Conservation (phyloP, 1,140 invertebrate genomes). For the Cydia strobilella region DNA sequence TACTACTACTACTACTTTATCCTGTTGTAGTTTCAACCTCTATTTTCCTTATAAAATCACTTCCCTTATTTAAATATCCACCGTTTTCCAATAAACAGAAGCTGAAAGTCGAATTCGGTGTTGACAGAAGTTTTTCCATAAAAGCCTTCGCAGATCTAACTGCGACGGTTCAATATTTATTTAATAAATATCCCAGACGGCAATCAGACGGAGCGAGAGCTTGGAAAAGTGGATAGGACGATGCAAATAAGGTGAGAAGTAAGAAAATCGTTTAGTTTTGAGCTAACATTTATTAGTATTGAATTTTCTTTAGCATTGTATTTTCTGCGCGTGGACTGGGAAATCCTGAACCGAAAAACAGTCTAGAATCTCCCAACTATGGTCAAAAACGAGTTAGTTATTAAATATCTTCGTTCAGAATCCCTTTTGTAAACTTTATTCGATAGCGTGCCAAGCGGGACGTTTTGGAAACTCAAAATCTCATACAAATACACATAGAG, state of each 20-base stretch:
- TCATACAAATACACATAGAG: too few species aligned
- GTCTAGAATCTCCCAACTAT: too few species aligned
- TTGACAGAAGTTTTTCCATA: constrained; percentile 14
- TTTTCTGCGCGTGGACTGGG: too few species aligned
- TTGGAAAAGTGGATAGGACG: constrained; percentile 38
- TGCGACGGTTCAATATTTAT: constrained; percentile 70
- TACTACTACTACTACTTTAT: too few species aligned
- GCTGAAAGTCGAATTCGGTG: background rate
- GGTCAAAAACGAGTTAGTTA: too few species aligned
- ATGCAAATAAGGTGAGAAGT: background rate
- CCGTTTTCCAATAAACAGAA: background rate
- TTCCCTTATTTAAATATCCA: background rate
- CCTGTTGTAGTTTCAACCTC: too few species aligned
- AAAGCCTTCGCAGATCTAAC: constrained; percentile 39
- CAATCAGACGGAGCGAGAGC: constrained; percentile 52
- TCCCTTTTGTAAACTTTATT: too few species aligned
- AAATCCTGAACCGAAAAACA: too few species aligned
- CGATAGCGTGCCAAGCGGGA: too few species aligned
- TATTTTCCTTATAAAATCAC: background rate
- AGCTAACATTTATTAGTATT: background rate
- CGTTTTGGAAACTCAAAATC: too few species aligned
- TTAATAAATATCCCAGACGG: constrained; percentile 68
- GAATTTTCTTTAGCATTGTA: too few species aligned
- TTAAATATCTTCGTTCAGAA: too few species aligned
- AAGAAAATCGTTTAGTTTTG: background rate